Conservation (phyloP, 2,113 vertebrate genomes). For the Sceloporus tristichus region DNA sequence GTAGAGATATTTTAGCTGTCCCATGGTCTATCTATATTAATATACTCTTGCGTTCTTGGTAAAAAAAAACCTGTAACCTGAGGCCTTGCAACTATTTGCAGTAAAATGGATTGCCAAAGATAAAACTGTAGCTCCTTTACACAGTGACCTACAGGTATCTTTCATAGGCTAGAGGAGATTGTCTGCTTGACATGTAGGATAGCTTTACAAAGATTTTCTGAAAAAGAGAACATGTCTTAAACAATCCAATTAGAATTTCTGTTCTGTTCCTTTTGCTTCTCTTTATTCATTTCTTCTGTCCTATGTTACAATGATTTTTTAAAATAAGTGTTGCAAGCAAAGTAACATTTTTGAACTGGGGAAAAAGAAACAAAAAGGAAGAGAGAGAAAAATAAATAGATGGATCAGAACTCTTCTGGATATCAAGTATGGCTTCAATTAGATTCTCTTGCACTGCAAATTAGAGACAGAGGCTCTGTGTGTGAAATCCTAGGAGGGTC, state of each 20-base stretch:
- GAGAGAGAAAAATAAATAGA: neutral
- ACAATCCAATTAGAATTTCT: neutral
- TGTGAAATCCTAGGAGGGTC: neutral
- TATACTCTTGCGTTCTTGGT: neutral
- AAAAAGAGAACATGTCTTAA: neutral
- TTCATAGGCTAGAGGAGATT: neutral
- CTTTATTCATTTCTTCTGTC: neutral
- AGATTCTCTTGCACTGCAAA: constrained; percentile 30
- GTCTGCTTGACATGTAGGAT: neutral
- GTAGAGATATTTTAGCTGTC: neutral
- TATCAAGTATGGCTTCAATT: constrained; percentile 18
- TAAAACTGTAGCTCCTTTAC: neutral
- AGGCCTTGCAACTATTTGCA: neutral
- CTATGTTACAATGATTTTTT: neutral
- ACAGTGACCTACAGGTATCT: neutral
- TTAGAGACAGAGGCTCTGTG: neutral
- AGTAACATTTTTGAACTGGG: neutral
- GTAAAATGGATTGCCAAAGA: neutral
- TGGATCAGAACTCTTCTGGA: constrained; percentile 1
- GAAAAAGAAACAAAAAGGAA: too few species aligned
- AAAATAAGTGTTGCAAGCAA: neutral
- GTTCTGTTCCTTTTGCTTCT: neutral
- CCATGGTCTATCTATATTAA: neutral
- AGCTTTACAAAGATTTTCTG: neutral
- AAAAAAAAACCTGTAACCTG: neutral